phyloP scores from a whole-genome alignment of 2,113 vertebrate species.

The Indicator indicator region DNA sequence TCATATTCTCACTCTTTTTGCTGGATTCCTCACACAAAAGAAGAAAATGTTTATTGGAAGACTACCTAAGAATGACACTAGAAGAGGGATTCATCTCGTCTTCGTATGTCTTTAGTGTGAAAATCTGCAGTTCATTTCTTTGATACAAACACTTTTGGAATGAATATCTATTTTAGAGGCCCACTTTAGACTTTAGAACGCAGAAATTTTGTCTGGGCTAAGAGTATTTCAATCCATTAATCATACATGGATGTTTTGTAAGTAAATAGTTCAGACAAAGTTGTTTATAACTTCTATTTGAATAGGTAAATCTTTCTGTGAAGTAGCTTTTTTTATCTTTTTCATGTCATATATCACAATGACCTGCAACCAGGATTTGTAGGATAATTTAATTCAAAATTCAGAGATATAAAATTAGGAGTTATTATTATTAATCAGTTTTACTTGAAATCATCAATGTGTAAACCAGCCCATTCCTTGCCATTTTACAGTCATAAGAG shows the following conservation, averaged over 20 bases:
- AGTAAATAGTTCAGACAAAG: slow-evolving; percentile 1
- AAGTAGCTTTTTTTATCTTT: slow-evolving; percentile 11
- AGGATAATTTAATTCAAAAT: slow-evolving; percentile 27
- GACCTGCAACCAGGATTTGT: neutral
- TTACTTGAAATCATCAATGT: neutral
- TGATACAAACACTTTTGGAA: neutral
- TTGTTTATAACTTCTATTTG: slow-evolving; percentile 26
- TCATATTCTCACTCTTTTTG: fast-evolving
- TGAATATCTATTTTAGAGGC: neutral
- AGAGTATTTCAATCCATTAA: neutral
- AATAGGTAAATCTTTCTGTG: neutral
- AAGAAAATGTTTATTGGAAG: neutral
- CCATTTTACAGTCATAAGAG: neutral
- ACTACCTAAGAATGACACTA: neutral
- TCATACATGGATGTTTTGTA: neutral
- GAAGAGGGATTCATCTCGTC: neutral
- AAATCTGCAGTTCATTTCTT: neutral
- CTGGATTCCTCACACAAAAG: fast-evolving
- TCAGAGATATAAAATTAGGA: neutral
- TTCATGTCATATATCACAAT: neutral
- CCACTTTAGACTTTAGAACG: neutral
- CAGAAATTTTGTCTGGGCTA: neutral
- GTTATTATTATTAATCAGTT: neutral
- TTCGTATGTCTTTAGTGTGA: neutral
- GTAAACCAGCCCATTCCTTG: neutral